Base-by-base conservation (phyloP, 2,888 invertebrate genomes). In the Sylvicola fuscatus region DNA sequence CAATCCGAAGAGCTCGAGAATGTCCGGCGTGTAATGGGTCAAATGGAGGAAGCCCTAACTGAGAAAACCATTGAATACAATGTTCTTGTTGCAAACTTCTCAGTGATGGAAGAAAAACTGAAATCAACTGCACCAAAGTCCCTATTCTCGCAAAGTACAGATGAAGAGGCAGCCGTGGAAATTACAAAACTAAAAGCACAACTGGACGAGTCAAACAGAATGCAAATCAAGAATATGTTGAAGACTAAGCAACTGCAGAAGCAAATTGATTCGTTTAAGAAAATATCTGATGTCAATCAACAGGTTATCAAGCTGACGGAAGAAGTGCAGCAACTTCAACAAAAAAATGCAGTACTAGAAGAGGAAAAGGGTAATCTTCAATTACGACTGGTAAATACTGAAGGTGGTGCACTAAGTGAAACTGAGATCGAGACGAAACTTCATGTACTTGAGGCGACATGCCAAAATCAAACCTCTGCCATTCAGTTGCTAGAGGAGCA, bases 291-390 rank as follows among this genome's bases (percentile, higher is more conserved):
- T 50, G 53, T 66, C 11, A 72, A 77, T 53, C 68, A 69, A 28
- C 72, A 79, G 52, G 62, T 80, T 38, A 65, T 73, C 1, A 66
- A 65, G 44, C 55, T 81, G 34, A 66, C 64, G 48, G 65, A 65
- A 39, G 71, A 72, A 47, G 64, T 72, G 43, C 66, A 68, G 41
- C 64, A 66, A 43, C 56, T 78, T 34, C 71, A 72, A 41, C 76
- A 81, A 46, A 75, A 72, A 62, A 70, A 90, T 40, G 77, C 79
- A 11, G 81, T 84, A 51, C 58, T 90, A 43, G 84, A 86, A 60
- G 84, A 86, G 56, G 89, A 89, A 60, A 89, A 87, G 61, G 86
- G 86, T 48, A 83, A 84, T 60, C 69, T 89, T 50, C 84, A 87
- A 60, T 63, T 87, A 52, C 77, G 77, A 60, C 67, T 83, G 52